Evolutionary conservation across 2,113 vertebrate genomes (phyloP), one percentile per base, ranked within the genome.

Genomic region (Toxotes chatareus): DNA sequence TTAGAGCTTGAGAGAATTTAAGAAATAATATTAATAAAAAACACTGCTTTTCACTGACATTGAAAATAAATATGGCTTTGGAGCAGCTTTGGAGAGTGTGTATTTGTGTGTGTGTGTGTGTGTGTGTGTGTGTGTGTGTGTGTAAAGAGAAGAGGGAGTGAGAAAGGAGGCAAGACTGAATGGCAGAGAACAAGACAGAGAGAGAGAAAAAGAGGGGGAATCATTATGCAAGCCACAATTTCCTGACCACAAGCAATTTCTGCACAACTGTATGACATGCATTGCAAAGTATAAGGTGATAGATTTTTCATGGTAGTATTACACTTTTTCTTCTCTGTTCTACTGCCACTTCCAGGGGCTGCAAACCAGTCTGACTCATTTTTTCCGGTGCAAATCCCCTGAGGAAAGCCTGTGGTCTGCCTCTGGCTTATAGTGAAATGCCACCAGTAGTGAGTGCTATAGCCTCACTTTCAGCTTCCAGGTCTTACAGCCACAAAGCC

Each of bases 381-480:
- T 84, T 79, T 79, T 78, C 82, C 57, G 46, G 79, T 80, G 73
- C 36, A 91, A 91, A 89, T 91, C 89, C 90, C 81, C 82, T 3
- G 36, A 85, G 89, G 88, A 91, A 84, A 88, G 91, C 91, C 90
- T 79, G 68, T 75, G 85, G 92, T 88, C 84, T 81, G 84, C 92
- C 89, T 84, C 82, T 80, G 90, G 93, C 93, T 94, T 82, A 92
- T 66, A 67, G 80, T 86, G 77, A 88, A 86, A 89, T 86, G 82
- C 87, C 86, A 94, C 86, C 91, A 89, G 87, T 90, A 86, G 90
- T 88, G 71, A 92, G 87, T 85, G 90, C 89, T 89, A 21, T 68
- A 86, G 84, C 83, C 73, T 88, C 79, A 82, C 84, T 83, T 89
- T 86, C 86, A 78, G 91, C 86, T 90, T 74, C 66, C 69, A 76